Conservation (phyloP, 2,797 vertebrate genomes). For the Chaetophractus vellerosus region DNA sequence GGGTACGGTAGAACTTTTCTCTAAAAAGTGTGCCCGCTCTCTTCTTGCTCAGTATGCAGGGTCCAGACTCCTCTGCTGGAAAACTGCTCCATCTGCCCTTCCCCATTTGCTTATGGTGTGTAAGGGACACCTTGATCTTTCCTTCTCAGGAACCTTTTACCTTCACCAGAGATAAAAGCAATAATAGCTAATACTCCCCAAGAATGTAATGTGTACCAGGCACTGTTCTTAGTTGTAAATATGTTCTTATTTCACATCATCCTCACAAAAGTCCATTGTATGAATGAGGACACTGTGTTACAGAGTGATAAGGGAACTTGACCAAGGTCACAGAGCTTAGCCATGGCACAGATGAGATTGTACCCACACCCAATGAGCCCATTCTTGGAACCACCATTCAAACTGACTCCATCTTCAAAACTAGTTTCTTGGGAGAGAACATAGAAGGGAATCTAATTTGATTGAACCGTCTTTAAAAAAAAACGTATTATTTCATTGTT, state of each 20-base stretch:
- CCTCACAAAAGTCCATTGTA: background rate
- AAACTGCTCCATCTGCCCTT: background rate
- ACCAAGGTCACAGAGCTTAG: background rate
- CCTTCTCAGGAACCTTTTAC: background rate
- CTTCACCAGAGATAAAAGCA: background rate
- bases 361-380: background rate
- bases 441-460: background rate
- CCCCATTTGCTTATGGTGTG: background rate
- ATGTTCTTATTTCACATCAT: background rate
- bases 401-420: background rate
- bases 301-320: background rate
- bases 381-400: background rate
- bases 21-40: background rate
- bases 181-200: background rate
- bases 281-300: background rate
- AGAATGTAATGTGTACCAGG: background rate
- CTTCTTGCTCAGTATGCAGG: background rate
- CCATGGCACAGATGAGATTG: background rate
- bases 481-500: background rate
- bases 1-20: background rate
- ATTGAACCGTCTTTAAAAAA: background rate
- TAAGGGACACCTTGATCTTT: background rate
- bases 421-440: background rate
- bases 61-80: background rate
- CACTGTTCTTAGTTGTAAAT: background rate